Evolutionary conservation across 2,797 vertebrate species (phyloP), one percentile per base, ranked within the genome.

Genomic region (Numenius phaeopus): DNA sequence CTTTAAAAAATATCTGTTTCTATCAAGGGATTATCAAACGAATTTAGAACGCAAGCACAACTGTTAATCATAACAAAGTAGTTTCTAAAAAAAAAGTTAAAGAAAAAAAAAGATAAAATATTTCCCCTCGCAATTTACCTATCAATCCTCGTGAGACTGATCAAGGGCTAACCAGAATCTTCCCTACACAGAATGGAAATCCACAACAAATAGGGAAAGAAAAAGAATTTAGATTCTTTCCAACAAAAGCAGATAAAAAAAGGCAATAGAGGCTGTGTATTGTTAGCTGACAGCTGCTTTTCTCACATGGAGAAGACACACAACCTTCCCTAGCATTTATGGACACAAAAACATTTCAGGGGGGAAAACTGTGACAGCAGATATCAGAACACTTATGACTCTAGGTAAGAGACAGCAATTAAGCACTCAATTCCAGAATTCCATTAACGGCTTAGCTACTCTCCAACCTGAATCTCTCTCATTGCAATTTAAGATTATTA

Each of bases 361-460:
- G 18, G 18, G 23, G 46, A 34, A 71, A 52, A 79, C 29, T 52
- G 26, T 59, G 34, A 58, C 30, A 73, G 39, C 1, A 84, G 40
- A 79, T 3, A 89, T 27, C 46, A 85, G 66, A 95, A 85, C 47
- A 40, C 40, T 73, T 73, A 26, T 0, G 4, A 44, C 18, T 89
- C 72, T 12, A 5, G 7, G 21, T 46, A 84, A 84, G 29, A 88
- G 20, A 62, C 42, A 79, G 34, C 61, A 82, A 94, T 80, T 80
- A 87, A 92, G 30, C 19, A 89, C 39, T 62, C 54, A 62, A 1
- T 44, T 47, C 47, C 24, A 92, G 47, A 94, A 83, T 70, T 85
- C 57, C 94, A 83, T 85, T 94, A 94, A 85, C 0, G 4, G 55
- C 89, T 50, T 73, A 54, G 64, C 71, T 95, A 77, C 87, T 76